Percentiles rank a stretch among this genome's conserved stretches.
Conservation (phyloP, 2,888 invertebrate genomes). For the Seira sanloemensis region DNA sequence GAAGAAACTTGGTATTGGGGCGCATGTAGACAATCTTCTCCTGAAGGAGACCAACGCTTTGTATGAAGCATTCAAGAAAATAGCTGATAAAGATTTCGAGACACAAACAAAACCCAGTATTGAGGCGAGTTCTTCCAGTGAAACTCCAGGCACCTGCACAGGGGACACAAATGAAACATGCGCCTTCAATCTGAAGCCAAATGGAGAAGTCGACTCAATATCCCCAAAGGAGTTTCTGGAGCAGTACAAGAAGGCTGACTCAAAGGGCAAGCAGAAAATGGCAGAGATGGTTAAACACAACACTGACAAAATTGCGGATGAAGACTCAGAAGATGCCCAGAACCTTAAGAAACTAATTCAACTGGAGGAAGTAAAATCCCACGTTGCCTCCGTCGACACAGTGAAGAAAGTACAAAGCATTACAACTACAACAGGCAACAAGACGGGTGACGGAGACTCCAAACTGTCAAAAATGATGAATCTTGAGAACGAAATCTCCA, state of each 20-base stretch:
- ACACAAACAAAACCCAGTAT: background rate
- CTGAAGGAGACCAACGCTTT: background rate
- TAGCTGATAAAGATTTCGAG: background rate
- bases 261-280: background rate
- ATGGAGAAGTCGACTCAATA: constrained; percentile 6
- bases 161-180: background rate
- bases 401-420: background rate
- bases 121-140: background rate
- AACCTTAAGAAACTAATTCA: background rate
- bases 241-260: background rate
- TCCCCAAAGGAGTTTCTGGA: constrained; percentile 1
- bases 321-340: background rate
- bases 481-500: too few species aligned
- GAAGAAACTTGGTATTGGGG: background rate
- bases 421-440: too few species aligned
- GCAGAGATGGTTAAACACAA: background rate
- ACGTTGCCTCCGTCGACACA: background rate
- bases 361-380: constrained; percentile 5
- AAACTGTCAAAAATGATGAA: too few species aligned
- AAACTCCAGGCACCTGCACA: background rate
- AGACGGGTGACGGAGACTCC: too few species aligned
- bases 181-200: background rate
- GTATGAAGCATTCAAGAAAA: background rate
- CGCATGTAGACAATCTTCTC: background rate
- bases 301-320: background rate